These are phyloP conservation scores for Callocephalon fimbriatum DNA, from an alignment of 2,113 vertebrate genomes.

Conservation along the genomic window DNA sequence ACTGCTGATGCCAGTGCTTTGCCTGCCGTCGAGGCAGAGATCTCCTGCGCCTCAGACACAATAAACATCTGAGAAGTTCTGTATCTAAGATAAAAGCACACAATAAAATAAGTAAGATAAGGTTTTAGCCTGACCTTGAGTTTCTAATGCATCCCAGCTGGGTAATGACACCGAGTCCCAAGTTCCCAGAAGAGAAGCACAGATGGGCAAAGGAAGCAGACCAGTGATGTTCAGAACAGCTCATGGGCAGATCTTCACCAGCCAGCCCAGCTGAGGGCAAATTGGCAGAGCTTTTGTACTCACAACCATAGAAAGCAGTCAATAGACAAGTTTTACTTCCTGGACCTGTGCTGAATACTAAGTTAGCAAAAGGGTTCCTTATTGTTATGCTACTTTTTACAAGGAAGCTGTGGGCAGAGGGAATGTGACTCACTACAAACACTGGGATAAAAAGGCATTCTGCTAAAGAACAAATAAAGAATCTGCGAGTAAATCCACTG, in stretches of 20 bases:
- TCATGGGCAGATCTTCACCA: not conserved
- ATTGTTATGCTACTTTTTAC: not conserved
- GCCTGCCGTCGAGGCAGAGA: not conserved
- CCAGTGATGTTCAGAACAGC: not conserved
- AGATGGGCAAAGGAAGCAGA: not conserved
- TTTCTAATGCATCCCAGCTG: not conserved
- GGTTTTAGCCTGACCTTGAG: not conserved
- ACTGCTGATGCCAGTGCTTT: not conserved
- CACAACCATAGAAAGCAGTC: not conserved
- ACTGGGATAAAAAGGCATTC: not conserved
- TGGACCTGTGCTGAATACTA: not conserved
- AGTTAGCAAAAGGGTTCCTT: not conserved
- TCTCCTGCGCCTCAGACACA: not conserved
- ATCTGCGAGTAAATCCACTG: not conserved
- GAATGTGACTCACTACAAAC: not conserved
- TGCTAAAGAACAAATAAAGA: not conserved
- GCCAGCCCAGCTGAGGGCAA: not conserved
- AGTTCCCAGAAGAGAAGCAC: not conserved
- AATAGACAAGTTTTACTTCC: not conserved
- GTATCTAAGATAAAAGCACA: not conserved
- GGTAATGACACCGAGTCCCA: accelerated
- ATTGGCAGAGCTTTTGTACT: not conserved
- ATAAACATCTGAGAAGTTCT: not conserved
- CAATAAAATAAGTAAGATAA: not conserved
- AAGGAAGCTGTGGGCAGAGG: conserved; percentile 5